These are phyloP conservation scores for Drosophila nigricruria DNA, from an alignment of 2,888 invertebrate species.

Conservation along the genomic window DNA sequence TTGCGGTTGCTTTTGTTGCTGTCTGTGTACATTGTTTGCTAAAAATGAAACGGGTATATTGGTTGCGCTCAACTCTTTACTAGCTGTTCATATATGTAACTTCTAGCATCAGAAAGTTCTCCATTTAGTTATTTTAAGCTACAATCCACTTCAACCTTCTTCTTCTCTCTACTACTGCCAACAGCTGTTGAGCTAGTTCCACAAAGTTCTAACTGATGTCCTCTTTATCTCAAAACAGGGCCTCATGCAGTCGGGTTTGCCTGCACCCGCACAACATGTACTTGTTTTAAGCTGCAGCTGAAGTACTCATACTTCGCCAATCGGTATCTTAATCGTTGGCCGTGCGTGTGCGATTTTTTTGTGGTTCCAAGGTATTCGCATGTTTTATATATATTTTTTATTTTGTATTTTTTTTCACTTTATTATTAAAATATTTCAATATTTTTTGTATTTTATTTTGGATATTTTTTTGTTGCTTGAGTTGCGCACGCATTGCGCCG, in stretches of 20 bases:
- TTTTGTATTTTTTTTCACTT: conserved; percentile 29
- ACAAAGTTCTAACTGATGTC: background rate
- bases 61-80: background rate
- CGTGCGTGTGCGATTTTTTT: conserved; percentile 75
- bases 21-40: background rate
- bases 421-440: conserved; percentile 73
- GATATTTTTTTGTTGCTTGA: conserved; percentile 27
- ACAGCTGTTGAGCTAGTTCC: background rate
- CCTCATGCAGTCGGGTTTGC: background rate
- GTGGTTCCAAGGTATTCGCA: conserved; percentile 76
- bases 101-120: background rate
- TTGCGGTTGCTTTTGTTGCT: conserved; percentile 39
- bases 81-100: background rate
- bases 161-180: background rate
- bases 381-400: conserved; percentile 52
- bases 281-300: conserved; percentile 48
- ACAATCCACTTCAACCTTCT: background rate
- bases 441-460: conserved; percentile 35
- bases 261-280: background rate
- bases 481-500: conserved; percentile 75
- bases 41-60: background rate
- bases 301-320: conserved; percentile 56
- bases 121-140: background rate
- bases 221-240: background rate
- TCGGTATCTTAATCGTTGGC: conserved; percentile 71